phyloP scores from a whole-genome alignment of 1,140 invertebrate genomes.

The Choristoneura fumiferana region DNA sequence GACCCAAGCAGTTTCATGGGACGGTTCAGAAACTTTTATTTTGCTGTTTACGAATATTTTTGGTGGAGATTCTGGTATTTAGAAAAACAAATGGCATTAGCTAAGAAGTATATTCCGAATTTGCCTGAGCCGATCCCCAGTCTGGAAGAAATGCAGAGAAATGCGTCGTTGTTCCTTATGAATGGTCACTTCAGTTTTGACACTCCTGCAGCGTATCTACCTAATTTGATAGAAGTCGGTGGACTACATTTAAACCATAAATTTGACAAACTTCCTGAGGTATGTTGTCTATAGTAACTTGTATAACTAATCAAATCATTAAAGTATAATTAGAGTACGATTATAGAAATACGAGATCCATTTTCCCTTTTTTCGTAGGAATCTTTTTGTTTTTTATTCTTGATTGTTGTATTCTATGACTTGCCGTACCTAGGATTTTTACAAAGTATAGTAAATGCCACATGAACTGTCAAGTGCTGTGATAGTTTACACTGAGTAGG shows the following conservation, averaged over 20 bases:
- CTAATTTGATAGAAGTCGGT: constrained; percentile 80
- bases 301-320: no score
- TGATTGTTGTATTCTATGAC: no score
- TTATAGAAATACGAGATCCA: no score
- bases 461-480: no score
- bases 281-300: constrained; percentile 26
- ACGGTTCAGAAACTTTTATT: constrained; percentile 61
- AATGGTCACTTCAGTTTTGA: constrained; percentile 75
- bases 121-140: constrained; percentile 62
- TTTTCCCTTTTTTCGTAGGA: no score
- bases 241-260: constrained; percentile 77
- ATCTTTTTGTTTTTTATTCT: no score
- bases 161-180: constrained; percentile 74
- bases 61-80: constrained; percentile 61
- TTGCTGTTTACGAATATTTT: constrained; percentile 52
- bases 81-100: constrained; percentile 56
- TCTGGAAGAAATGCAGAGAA: constrained; percentile 68
- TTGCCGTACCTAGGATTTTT: no score
- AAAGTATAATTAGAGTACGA: no score
- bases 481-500: no score
- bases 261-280: constrained; percentile 45
- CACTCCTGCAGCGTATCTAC: constrained; percentile 64
- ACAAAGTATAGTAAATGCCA: no score
- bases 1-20: constrained; percentile 55
- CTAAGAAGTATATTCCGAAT: constrained; percentile 52